phyloP scores from a whole-genome alignment of 64 coral and sea anemone species.

The Montipora efflorescens region DNA sequence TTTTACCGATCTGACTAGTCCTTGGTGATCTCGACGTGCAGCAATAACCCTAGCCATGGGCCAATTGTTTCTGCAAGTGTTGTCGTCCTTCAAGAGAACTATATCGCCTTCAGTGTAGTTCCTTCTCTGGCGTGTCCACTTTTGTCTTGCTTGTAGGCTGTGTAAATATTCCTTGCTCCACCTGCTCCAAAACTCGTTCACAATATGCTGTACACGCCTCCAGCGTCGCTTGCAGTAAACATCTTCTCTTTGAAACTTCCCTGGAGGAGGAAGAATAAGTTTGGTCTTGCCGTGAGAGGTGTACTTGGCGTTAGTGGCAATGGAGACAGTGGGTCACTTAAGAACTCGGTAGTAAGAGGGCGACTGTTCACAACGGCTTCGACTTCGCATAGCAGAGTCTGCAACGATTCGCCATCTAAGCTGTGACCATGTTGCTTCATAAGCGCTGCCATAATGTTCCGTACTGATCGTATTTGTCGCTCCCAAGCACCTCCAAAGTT shows the following conservation, averaged over 20 bases:
- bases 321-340: slow-evolving; percentile 34
- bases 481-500: too few species aligned
- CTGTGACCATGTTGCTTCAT: not conserved
- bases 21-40: not conserved
- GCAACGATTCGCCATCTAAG: not conserved
- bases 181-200: not conserved
- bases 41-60: not conserved
- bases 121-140: slow-evolving; percentile 43
- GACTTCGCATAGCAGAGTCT: too few species aligned
- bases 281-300: not conserved
- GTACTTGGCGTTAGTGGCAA: slow-evolving; percentile 34
- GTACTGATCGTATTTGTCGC: too few species aligned
- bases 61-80: not conserved
- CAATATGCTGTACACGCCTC: slow-evolving; percentile 29
- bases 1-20: slow-evolving; percentile 19
- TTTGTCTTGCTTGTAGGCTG: slow-evolving; percentile 10
- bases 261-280: slow-evolving; percentile 4
- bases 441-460: not conserved
- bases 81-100: slow-evolving; percentile 22
- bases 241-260: slow-evolving; percentile 21
- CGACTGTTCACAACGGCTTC: not conserved
- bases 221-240: not conserved
- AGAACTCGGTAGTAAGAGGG: slow-evolving; percentile 17
- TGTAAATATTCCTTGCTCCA: slow-evolving; percentile 42
- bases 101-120: slow-evolving; percentile 30